Base-by-base conservation (phyloP, 2,113 vertebrate species). In the Phalacrocorax pelagicus region DNA sequence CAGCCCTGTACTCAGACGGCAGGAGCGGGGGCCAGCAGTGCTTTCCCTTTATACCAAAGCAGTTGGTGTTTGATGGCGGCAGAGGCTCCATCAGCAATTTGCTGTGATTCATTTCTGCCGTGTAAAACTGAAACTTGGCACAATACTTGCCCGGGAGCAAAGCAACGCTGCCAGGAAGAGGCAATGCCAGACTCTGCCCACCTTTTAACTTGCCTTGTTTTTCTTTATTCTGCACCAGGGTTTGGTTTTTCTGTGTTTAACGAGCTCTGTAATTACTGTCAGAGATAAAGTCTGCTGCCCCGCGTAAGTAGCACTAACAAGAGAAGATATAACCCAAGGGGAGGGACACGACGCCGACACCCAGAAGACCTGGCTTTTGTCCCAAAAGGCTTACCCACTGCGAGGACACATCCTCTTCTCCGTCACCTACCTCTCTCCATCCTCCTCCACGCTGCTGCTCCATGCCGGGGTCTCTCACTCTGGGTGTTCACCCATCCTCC, bases 381-480 rank as follows among this genome's bases (percentile, higher is more conserved):
- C 88, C 86, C 88, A 34, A 0, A 1, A 47, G 46, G 2, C 19
- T 5, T 40, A 9, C 32, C 42, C 27, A 1, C 7, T 1, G 51
- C 0, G 1, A n/a, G 71, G 71, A 59, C 65, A 24, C 40, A 16
- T 59, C 71, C 46, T 30, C 72, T 15, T 13, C 2, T 15, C 57
- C 12, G 1, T 32, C 58, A 4, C 4, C 10, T 18, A 0, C 29
- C 54, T 32, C 47, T 61, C 61, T 22, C 51, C 47, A 1, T n/a
- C 77, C 70, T 57, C 30, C 30, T 11, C 36, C 36, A 5, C 1
- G 6, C 42, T 15, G 40, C 47, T 54, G 47, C 29, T 38, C 42
- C 20, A 0, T 1, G 3, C 52, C 5, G 1, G 1, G 0, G 36
- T 9, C 27, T 59, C 58, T n/a, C 1, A 0, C 38, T 63, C n/a